Conservation (phyloP, 2,113 vertebrate species). For the Calidris pugnax region DNA sequence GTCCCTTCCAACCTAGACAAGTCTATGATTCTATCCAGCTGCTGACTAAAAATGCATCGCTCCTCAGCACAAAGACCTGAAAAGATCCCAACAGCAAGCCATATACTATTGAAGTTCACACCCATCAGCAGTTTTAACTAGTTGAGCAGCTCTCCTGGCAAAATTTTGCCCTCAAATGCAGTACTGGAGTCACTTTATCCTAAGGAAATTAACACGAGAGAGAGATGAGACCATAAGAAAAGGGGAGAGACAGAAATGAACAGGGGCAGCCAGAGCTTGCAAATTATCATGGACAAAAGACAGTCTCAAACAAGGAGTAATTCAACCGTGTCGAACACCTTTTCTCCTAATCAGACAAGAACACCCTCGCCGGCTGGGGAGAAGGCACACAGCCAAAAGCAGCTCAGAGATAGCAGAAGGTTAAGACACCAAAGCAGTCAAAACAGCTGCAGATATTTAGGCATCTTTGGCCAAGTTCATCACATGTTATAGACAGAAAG, state of each 20-base stretch:
- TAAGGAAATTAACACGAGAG: neutral
- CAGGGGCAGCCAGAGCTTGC: neutral
- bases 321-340: conserved; percentile 43
- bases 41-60: neutral
- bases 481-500: neutral
- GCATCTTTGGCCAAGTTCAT: neutral
- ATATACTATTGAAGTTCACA: neutral
- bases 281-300: conserved; percentile 18
- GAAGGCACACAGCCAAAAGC: conserved; percentile 43
- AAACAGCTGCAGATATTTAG: neutral
- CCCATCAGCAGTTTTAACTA: neutral
- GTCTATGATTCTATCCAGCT: neutral
- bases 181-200: neutral
- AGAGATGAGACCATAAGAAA: neutral
- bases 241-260: neutral
- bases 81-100: neutral
- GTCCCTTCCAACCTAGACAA: too few relatives aligned
- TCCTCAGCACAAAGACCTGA: neutral
- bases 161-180: neutral
- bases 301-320: conserved; percentile 22
- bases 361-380: conserved; percentile 5
- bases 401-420: conserved; percentile 32
- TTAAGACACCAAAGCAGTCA: conserved; percentile 36
- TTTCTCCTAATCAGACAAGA: conserved; percentile 63
- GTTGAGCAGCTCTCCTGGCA: neutral